These are phyloP conservation scores for Dolichotis patagonum DNA, from an alignment of 2,113 vertebrate species.

Conservation along the genomic window DNA sequence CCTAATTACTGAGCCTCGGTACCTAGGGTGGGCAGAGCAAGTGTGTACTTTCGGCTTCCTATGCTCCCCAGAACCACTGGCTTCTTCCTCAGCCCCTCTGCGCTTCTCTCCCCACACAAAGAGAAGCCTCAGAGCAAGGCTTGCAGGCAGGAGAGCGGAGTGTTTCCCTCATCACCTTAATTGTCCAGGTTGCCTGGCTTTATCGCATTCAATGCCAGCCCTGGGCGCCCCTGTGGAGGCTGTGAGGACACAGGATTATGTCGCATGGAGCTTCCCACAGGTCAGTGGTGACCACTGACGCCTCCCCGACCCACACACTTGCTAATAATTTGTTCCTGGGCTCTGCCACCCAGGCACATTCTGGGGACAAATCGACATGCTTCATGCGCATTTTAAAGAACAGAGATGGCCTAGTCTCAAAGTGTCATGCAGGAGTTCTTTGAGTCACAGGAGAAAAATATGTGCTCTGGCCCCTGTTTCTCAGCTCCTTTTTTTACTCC, in stretches of 20 bases:
- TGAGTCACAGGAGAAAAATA: slow-evolving; percentile 37
- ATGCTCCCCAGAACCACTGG: slow-evolving; percentile 52
- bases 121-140: background rate
- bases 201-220: slow-evolving; percentile 49
- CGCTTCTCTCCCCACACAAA: slow-evolving; percentile 45
- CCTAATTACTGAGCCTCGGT: slow-evolving; percentile 80
- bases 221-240: background rate
- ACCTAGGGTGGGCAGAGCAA: slow-evolving; percentile 71
- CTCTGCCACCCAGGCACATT: slow-evolving; percentile 30
- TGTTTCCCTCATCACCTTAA: slow-evolving; percentile 39
- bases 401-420: slow-evolving; percentile 39
- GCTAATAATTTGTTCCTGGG: slow-evolving; percentile 52
- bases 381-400: slow-evolving; percentile 61
- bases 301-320: background rate
- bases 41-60: slow-evolving; percentile 68
- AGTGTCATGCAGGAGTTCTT: background rate
- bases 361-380: slow-evolving; percentile 26
- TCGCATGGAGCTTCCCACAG: background rate
- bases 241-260: background rate
- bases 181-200: slow-evolving; percentile 49
- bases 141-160: background rate
- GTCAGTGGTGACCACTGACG: slow-evolving; percentile 42
- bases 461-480: background rate
- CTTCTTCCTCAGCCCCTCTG: background rate
- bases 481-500: slow-evolving; percentile 11